A percentile compares a stretch with the other conserved stretches of the same genome.
These are phyloP conservation scores for Petrophora chlorosata DNA, from an alignment of 2,888 invertebrate species.

Conservation along the genomic window DNA sequence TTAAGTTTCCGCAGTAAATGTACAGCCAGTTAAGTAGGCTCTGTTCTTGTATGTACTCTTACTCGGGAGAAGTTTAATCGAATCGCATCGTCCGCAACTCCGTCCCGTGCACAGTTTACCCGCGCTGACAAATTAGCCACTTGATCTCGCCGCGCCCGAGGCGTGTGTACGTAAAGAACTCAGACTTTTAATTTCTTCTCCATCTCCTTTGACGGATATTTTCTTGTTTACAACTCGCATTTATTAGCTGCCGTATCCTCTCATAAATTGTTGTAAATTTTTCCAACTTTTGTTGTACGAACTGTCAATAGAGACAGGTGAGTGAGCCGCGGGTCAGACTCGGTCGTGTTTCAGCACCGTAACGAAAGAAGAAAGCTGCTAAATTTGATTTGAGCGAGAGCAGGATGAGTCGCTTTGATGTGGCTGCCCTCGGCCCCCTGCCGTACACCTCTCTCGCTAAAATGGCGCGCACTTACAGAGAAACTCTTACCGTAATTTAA, in stretches of 20 bases:
- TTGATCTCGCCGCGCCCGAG: conserved; percentile 65
- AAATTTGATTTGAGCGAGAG: conserved; percentile 78
- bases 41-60: conserved; percentile 64
- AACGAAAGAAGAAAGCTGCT: conserved; percentile 75
- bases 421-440: conserved; percentile 60
- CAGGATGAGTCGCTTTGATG: conserved; percentile 76
- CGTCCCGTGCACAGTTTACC: conserved; percentile 61
- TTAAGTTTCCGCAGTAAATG: conserved; percentile 73
- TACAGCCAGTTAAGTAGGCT: conserved; percentile 71
- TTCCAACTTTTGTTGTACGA: conserved; percentile 34
- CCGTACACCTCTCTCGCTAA: conserved; percentile 54
- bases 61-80: conserved; percentile 76
- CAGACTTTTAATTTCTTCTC: conserved; percentile 56
- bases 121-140: conserved; percentile 78
- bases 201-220: conserved; percentile 47
- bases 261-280: conserved; percentile 39
- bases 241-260: conserved; percentile 43
- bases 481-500: conserved; percentile 80
- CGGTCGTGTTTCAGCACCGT: conserved; percentile 53
- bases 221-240: conserved; percentile 54
- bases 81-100: conserved; percentile 73
- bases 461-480: conserved; percentile 78
- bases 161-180: conserved; percentile 63
- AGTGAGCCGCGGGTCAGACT: conserved; percentile 47
- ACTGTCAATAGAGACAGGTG: conserved; percentile 40